Percentiles rank a stretch among this genome's conserved stretches.
phyloP scores from a whole-genome alignment of 2,113 vertebrate species.

The Dicentrarchus labrax region DNA sequence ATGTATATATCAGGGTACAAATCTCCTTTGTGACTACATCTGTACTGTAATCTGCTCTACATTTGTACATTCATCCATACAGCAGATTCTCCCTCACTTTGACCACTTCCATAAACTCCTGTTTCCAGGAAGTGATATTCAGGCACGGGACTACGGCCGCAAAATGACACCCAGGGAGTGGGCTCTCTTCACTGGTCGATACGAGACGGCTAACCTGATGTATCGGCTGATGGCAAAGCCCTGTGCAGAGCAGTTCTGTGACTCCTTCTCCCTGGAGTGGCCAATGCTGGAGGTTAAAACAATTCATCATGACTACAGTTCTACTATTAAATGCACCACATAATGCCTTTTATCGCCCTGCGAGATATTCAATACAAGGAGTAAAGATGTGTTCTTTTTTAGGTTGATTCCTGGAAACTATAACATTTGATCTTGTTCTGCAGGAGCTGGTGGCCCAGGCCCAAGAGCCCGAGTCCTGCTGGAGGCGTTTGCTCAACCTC shows the following conservation, averaged over 20 bases:
- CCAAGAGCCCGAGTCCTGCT: conserved; percentile 85
- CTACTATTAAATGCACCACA: background rate
- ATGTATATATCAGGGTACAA: background rate
- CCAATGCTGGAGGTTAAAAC: conserved; percentile 82
- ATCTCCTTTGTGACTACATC: no score
- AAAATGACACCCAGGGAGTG: conserved; percentile 90
- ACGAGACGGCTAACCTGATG: conserved; percentile 89
- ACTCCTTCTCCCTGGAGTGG: conserved; percentile 90
- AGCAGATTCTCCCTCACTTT: background rate
- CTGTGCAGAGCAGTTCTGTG: conserved; percentile 91
- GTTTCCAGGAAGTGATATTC: conserved; percentile 88
- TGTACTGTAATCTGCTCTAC: no score
- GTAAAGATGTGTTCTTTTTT: background rate
- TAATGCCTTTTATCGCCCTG: background rate
- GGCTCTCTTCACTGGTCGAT: conserved; percentile 93
- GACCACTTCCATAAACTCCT: background rate
- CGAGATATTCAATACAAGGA: background rate
- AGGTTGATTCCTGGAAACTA: background rate
- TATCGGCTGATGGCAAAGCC: conserved; percentile 88
- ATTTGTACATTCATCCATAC: no score
- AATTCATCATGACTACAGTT: background rate
- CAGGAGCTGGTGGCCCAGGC: conserved; percentile 84
- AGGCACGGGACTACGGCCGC: conserved; percentile 88
- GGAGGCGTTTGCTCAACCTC: conserved; percentile 79
- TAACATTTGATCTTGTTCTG: conserved; percentile 18